Evolutionary conservation across 2,888 invertebrate species (phyloP).

Genomic region (Eulithis prunata): DNA sequence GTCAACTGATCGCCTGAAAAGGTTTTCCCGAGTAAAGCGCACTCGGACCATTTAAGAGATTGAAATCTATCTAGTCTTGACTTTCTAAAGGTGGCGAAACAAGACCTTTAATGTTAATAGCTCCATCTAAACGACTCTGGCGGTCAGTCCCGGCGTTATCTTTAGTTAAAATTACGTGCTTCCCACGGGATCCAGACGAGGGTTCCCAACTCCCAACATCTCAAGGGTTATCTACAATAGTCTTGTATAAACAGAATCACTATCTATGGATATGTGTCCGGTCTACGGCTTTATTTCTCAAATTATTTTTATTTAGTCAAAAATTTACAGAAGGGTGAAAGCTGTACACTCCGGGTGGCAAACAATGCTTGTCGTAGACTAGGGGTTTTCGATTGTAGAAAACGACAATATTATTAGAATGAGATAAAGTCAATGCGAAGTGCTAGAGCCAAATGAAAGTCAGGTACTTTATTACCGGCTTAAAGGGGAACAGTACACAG

Average conservation of each 20-base stretch:
- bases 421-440: background rate
- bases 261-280: slow-evolving; percentile 42
- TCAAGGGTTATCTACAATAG: slow-evolving; percentile 62
- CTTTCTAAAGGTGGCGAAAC: slow-evolving; percentile 32
- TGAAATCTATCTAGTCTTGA: slow-evolving; percentile 27
- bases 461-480: slow-evolving; percentile 12
- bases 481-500: slow-evolving; percentile 20
- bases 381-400: slow-evolving; percentile 20
- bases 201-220: slow-evolving; percentile 46
- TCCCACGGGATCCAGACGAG: slow-evolving; percentile 54
- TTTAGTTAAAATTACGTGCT: slow-evolving; percentile 48
- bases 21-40: slow-evolving; percentile 12
- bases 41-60: slow-evolving; percentile 23
- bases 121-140: slow-evolving; percentile 45
- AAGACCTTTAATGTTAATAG: slow-evolving; percentile 39
- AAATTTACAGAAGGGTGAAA: slow-evolving; percentile 15
- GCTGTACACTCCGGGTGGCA: slow-evolving; percentile 7
- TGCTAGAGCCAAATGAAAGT: slow-evolving; percentile 1
- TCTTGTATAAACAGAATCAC: slow-evolving; percentile 59
- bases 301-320: slow-evolving; percentile 21
- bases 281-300: slow-evolving; percentile 43
- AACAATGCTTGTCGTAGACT: slow-evolving; percentile 15
- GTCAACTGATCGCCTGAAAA: slow-evolving; percentile 17
- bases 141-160: slow-evolving; percentile 57
- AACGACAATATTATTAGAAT: slow-evolving; percentile 6